Conservation (phyloP, 2,888 invertebrate species). For the Ophion ventricosus region DNA sequence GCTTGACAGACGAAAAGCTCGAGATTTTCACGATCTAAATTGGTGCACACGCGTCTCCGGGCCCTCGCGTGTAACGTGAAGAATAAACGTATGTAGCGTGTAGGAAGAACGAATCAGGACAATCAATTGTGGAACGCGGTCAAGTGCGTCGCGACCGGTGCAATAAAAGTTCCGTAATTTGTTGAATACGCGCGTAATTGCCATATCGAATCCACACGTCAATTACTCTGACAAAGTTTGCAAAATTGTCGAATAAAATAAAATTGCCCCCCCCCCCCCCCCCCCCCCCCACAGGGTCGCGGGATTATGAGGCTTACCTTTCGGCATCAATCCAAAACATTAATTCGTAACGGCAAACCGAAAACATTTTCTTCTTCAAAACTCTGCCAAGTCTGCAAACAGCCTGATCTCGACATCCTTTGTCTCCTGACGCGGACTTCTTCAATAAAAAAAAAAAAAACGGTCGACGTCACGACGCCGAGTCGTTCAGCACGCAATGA, state of each 20-base stretch:
- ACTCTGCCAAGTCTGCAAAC: background rate
- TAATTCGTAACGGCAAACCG: background rate
- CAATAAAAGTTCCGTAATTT: background rate
- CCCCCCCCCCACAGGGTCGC: too few species aligned
- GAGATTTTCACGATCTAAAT: conserved; percentile 7
- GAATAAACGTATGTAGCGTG: background rate
- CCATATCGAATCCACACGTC: background rate
- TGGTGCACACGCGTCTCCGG: background rate
- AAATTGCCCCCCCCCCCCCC: background rate
- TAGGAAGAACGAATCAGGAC: background rate
- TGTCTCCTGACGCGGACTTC: background rate
- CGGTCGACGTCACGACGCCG: too few species aligned
- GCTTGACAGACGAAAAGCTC: conserved; percentile 6
- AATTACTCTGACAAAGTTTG: background rate
- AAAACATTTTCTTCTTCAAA: background rate
- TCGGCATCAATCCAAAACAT: too few species aligned
- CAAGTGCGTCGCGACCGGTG: background rate
- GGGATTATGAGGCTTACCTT: too few species aligned
- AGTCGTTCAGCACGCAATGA: too few species aligned
- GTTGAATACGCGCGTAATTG: background rate
- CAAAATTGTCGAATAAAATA: background rate
- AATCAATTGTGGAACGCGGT: background rate
- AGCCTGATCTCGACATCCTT: too few species aligned
- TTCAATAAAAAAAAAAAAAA: background rate
- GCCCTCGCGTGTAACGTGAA: background rate